Conservation (phyloP, 2,113 vertebrate species). For the Notothenia rossii region DNA sequence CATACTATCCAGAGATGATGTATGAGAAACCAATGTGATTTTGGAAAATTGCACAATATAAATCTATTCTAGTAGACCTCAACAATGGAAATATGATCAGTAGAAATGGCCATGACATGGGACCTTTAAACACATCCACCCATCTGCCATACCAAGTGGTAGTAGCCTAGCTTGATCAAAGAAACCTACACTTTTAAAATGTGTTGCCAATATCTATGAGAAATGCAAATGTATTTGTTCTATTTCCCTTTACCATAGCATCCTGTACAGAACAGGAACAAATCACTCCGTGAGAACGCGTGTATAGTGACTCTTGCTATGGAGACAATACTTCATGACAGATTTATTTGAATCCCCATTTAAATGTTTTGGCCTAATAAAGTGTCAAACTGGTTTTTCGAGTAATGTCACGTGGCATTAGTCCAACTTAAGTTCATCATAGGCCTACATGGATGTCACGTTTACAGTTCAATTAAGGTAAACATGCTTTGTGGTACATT, state of each 20-base stretch:
- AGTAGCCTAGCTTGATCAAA: background rate
- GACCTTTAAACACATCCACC: background rate
- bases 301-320: no score
- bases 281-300: no score
- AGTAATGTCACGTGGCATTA: slow-evolving; percentile 10
- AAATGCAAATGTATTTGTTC: no score
- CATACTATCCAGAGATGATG: no score
- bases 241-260: no score
- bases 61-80: no score
- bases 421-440: slow-evolving; percentile 2
- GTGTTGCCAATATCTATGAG: no score
- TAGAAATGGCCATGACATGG: no score
- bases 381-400: slow-evolving; percentile 43
- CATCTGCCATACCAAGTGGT: background rate
- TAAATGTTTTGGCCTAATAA: slow-evolving; percentile 20
- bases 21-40: no score
- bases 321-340: background rate
- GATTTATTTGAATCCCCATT: slow-evolving; percentile 5
- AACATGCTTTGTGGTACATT: slow-evolving; percentile 57
- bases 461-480: slow-evolving; percentile 62
- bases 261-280: background rate
- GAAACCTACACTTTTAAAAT: background rate
- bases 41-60: no score
- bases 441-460: slow-evolving; percentile 28
- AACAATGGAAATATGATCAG: no score